phyloP scores from a whole-genome alignment of 2,888 invertebrate species.

The Nephrocerus scutellatus region DNA sequence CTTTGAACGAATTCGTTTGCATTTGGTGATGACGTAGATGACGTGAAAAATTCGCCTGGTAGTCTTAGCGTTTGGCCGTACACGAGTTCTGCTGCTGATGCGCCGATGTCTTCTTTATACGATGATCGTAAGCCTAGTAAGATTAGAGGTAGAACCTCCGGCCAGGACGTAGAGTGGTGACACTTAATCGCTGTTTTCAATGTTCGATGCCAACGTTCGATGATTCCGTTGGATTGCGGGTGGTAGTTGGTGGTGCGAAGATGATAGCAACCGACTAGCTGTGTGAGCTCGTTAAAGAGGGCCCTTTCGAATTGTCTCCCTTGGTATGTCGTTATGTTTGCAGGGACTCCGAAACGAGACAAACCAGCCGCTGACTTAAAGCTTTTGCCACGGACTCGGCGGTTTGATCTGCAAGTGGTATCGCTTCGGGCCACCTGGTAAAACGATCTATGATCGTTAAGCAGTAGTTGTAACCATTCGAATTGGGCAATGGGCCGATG shows the following conservation, averaged over 20 bases:
- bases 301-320: slow-evolving; percentile 17
- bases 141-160: slow-evolving; percentile 13
- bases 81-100: slow-evolving; percentile 10
- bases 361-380: slow-evolving; percentile 8
- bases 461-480: background rate
- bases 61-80: too few species aligned
- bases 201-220: slow-evolving; percentile 12
- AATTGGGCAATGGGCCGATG: slow-evolving; percentile 2
- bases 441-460: slow-evolving; percentile 9
- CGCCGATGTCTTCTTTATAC: slow-evolving; percentile 14
- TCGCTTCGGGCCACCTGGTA: slow-evolving; percentile 6
- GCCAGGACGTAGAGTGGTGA: slow-evolving; percentile 11
- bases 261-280: slow-evolving; percentile 4
- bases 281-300: slow-evolving; percentile 11
- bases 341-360: slow-evolving; percentile 15
- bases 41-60: too few species aligned
- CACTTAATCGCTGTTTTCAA: slow-evolving; percentile 10
- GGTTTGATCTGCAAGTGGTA: background rate
- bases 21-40: too few species aligned
- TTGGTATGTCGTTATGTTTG: slow-evolving; percentile 15
- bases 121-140: slow-evolving; percentile 7
- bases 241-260: slow-evolving; percentile 11
- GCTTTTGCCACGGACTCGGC: background rate
- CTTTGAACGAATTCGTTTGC: too few species aligned
- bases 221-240: slow-evolving; percentile 14